Conservation (phyloP, 2,888 invertebrate genomes). For the Digitonthophagus gazella region DNA sequence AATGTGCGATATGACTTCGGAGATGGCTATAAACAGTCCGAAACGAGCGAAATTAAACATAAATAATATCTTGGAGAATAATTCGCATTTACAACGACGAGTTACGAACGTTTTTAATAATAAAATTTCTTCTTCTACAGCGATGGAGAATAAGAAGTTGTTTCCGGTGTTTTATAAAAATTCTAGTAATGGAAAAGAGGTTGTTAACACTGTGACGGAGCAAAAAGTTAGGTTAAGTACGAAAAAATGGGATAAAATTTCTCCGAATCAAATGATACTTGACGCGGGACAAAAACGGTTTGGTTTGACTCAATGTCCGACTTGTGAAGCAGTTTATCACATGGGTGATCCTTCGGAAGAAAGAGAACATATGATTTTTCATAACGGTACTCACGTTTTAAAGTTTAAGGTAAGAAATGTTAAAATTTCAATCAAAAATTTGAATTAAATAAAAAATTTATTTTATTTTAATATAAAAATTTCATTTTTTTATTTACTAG, state of each 20-base stretch:
- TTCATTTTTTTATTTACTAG: slow-evolving; percentile 47
- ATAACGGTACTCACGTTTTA: slow-evolving; percentile 64
- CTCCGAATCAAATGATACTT: slow-evolving; percentile 68
- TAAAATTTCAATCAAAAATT: slow-evolving; percentile 16
- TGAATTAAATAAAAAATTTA: too few species aligned
- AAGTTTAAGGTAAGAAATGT: slow-evolving; percentile 63
- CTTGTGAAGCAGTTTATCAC: slow-evolving; percentile 73
- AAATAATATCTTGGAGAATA: slow-evolving; percentile 37
- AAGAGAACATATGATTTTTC: slow-evolving; percentile 69
- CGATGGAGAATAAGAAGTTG: slow-evolving; percentile 40
- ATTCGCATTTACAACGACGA: slow-evolving; percentile 35
- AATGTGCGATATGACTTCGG: slow-evolving; percentile 55
- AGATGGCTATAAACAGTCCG: slow-evolving; percentile 52
- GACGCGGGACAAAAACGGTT: slow-evolving; percentile 84
- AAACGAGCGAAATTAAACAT: slow-evolving; percentile 45
- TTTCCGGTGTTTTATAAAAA: slow-evolving; percentile 52
- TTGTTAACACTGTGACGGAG: slow-evolving; percentile 28
- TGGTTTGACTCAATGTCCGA: slow-evolving; percentile 70
- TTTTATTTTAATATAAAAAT: slow-evolving; percentile 29
- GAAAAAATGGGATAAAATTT: slow-evolving; percentile 52
- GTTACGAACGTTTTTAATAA: slow-evolving; percentile 31
- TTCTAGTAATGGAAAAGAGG: slow-evolving; percentile 1
- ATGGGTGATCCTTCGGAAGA: slow-evolving; percentile 79
- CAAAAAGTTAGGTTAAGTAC: slow-evolving; percentile 17
- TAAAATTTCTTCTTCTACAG: slow-evolving; percentile 26